A percentile compares a stretch with the other conserved stretches of the same genome.
These are phyloP conservation scores for Tubiluchus corallicola DNA, from an alignment of 2,888 invertebrate species.

Conservation along the genomic window DNA sequence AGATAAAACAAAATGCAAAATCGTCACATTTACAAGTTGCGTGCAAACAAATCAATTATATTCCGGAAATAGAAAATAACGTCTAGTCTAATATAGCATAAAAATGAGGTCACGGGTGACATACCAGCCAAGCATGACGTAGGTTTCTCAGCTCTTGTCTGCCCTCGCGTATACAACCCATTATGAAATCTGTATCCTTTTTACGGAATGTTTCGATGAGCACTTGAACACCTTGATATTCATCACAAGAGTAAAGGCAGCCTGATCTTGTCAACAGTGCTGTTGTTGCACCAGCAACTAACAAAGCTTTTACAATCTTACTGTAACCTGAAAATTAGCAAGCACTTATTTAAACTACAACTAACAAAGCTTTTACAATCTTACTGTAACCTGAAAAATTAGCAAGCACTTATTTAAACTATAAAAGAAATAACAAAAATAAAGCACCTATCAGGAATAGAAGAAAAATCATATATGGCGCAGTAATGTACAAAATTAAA, in stretches of 20 bases:
- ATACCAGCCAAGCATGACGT: too few relatives aligned
- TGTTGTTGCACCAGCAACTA: slow-evolving; percentile 20
- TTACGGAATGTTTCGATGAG: slow-evolving; percentile 19
- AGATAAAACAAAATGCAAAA: too few relatives aligned
- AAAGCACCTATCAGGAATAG: too few relatives aligned
- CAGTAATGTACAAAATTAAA: too few relatives aligned
- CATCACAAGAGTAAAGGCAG: slow-evolving; percentile 18
- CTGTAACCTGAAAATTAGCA: slow-evolving; percentile 19
- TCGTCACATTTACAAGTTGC: too few relatives aligned
- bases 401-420: slow-evolving; percentile 22
- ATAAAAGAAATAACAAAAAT: too few relatives aligned
- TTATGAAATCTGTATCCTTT: slow-evolving; percentile 18
- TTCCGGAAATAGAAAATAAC: too few relatives aligned
- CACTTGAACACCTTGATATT: slow-evolving; percentile 22
- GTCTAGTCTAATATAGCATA: too few relatives aligned
- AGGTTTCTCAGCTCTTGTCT: slow-evolving; percentile 17
- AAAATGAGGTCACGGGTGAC: too few relatives aligned
- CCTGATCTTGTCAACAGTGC: slow-evolving; percentile 19
- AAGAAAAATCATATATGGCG: too few relatives aligned
- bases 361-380: slow-evolving; percentile 19
- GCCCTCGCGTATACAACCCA: slow-evolving; percentile 17
- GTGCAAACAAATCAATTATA: too few relatives aligned
- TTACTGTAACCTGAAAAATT: slow-evolving; percentile 18
- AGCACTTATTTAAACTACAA: slow-evolving; percentile 21
- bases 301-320: slow-evolving; percentile 18